Evolutionary conservation across 2,113 vertebrate species (phyloP), one percentile per base, ranked within the genome.

Genomic region (Pelvicachromis taeniatus): DNA sequence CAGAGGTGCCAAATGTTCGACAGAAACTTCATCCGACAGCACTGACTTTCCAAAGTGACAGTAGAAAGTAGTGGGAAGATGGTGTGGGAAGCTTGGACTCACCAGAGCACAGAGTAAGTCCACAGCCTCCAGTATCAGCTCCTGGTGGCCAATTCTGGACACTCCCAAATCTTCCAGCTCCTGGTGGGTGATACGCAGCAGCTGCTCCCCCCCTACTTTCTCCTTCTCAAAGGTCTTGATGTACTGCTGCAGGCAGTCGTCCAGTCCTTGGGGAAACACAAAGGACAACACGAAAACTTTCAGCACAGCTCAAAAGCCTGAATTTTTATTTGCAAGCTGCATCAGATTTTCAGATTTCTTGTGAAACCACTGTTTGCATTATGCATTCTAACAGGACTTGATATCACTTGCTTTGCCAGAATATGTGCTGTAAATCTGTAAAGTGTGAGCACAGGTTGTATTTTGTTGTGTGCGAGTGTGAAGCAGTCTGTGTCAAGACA

Each of bases 211-310:
- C 33, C 95, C 95, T 1, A 96, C 95, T 85, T 95, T 96, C 91
- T 96, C 96, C 86, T 94, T 95, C 90, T 96, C 96, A 63, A 96
- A 96, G 63, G 94, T 96, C 87, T 96, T 95, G 90, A 96, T 96
- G 92, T 96, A 96, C 93, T 96, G 96, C 93, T 95, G 96, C 86
- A 96, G 94, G 93, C 96, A 96, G 91, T 96, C 96, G 26, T 96
- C 96, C 92, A 96, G 89, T 59, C 96, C 96, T 96, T 90, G 13
- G 84, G 55, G 77, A 88, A 68, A 19, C 78, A 88, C 68, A 87
- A 21, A 80, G 70, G 7, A 82, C 1, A 16, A 89, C 68, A 84
- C 35, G 56, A 63, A 79, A 77, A 85, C 65, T 68, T 88, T 88
- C 31, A 87, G 56, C 17, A 17, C 21, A 77, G 48, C 48, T 31